phyloP scores from a whole-genome alignment of 2,888 invertebrate genomes.

The Lasioglossum malachurum region DNA sequence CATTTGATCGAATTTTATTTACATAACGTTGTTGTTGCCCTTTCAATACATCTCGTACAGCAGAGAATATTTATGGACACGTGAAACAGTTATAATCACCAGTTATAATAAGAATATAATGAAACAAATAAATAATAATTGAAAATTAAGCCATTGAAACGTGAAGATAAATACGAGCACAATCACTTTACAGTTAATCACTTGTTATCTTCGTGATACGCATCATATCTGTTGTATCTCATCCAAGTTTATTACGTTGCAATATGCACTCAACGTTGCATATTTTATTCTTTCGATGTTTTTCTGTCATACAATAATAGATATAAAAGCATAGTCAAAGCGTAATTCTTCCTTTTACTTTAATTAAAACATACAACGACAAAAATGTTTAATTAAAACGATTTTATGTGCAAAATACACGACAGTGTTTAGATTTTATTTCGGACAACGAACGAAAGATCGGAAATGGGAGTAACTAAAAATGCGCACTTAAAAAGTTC shows the following conservation, averaged over 20 bases:
- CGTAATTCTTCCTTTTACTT: not conserved
- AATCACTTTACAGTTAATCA: not conserved
- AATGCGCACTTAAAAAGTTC: not conserved
- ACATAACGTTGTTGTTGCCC: not conserved
- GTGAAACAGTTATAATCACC: not conserved
- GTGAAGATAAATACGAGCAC: not conserved
- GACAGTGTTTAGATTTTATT: not conserved
- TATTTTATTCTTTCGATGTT: not conserved
- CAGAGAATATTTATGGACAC: not conserved
- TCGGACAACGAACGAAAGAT: not conserved
- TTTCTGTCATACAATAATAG: not conserved
- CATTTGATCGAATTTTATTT: not conserved
- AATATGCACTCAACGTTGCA: not conserved
- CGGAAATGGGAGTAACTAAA: not conserved
- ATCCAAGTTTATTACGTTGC: not conserved
- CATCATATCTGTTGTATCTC: not conserved
- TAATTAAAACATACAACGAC: not conserved
- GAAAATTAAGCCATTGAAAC: not conserved
- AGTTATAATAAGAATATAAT: slow-evolving; percentile 7
- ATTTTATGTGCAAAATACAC: not conserved
- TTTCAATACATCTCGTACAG: no score
- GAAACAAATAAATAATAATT: slow-evolving; percentile 11
- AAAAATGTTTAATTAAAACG: not conserved
- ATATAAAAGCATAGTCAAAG: not conserved
- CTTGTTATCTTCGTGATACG: not conserved